Evolutionary conservation across 2,113 vertebrate species (phyloP).

Genomic region (Carassius carassius): DNA sequence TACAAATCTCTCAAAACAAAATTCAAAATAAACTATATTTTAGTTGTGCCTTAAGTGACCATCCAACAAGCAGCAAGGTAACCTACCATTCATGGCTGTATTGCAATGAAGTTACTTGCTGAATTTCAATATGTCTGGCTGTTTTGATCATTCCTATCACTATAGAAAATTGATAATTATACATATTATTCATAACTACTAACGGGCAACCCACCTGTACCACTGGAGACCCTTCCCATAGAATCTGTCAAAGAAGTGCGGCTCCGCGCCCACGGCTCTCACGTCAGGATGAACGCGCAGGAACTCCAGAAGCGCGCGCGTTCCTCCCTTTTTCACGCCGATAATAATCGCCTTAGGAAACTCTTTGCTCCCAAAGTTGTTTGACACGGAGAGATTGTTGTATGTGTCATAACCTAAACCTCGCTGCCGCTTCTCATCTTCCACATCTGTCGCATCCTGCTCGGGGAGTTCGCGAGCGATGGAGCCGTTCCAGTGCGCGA

Average conservation of each 20-base stretch:
- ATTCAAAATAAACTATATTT: background rate
- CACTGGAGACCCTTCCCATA: conserved; percentile 78
- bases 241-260: conserved; percentile 83
- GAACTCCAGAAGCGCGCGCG: conserved; percentile 83
- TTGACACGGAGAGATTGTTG: conserved; percentile 70
- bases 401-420: background rate
- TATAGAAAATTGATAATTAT: background rate
- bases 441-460: background rate
- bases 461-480: conserved; percentile 53
- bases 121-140: background rate
- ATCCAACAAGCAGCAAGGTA: background rate
- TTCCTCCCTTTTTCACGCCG: conserved; percentile 83
- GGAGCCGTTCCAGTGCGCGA: conserved; percentile 56
- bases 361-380: conserved; percentile 75
- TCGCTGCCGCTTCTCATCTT: conserved; percentile 7
- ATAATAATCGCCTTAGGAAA: conserved; percentile 82
- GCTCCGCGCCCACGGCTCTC: conserved; percentile 80
- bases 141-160: background rate
- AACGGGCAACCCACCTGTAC: conserved; percentile 74
- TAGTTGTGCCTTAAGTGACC: background rate
- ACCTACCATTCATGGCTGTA: background rate
- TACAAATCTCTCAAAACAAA: no score
- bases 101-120: background rate
- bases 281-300: conserved; percentile 83
- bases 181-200: background rate